Evolutionary conservation across 2,113 vertebrate genomes (phyloP), one percentile per base, ranked within the genome.

Genomic region (Ammodytes marinus): DNA sequence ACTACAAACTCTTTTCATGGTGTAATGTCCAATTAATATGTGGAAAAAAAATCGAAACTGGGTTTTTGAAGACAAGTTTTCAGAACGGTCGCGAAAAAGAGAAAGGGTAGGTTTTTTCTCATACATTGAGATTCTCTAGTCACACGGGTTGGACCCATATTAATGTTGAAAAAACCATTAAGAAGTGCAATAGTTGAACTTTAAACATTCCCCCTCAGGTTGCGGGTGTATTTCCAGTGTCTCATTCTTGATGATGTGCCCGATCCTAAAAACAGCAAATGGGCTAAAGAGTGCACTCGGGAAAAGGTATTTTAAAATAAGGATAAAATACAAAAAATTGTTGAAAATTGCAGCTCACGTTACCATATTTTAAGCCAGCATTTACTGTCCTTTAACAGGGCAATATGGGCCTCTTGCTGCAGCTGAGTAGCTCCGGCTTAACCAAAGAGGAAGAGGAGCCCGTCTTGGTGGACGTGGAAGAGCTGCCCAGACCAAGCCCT

Each of bases 221-320:
- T 90, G 0, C 79, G 54, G 11, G n/a, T 53, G 12, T 69, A 86
- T 69, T 90, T 89, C 57, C 78, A 77, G 12, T 90, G 88, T 69
- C 54, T 94, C 39, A 82, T 87, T 80, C 92, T 86, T 2, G 91
- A 87, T 53, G 80, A 79, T 14, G 91, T 96, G 47, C 95, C 95
- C 19, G 95, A 96, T 87, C 95, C 95, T 64, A 94, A 93, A 66
- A 96, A 96, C 86, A 95, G 95, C 89, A 95, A 94, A 86, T 96
- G 95, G 94, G 95, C 95, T 17, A 94, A 92, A 83, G 89, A 95
- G 49, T 95, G 76, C 47, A 55, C 27, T 5, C 74, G 80, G 46
- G 83, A 85, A 5, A 88, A 93, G 95, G 95, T 95, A 90, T 61
- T 47, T 13, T 27, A 14, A 27, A 55, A 39, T 50, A 27, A 27